Evolutionary conservation across 1,140 invertebrate species (phyloP).

Genomic region (Hyles vespertilio): DNA sequence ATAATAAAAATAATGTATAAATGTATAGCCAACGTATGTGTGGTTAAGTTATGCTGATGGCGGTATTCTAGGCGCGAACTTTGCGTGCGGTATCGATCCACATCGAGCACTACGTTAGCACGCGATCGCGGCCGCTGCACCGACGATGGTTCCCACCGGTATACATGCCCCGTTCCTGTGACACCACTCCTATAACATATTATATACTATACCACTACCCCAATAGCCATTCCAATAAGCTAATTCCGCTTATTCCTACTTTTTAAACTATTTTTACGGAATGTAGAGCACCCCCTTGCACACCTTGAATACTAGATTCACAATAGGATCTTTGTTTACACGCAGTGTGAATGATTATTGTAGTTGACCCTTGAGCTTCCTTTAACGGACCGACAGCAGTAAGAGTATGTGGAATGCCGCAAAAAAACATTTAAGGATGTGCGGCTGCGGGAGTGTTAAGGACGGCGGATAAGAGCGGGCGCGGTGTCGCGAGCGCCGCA

Average conservation of each 20-base stretch:
- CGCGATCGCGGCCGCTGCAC: conserved; percentile 63
- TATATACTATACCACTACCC: no score
- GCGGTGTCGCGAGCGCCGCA: conserved; percentile 63
- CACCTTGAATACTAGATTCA: no score
- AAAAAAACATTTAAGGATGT: conserved; percentile 5
- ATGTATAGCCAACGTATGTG: no score
- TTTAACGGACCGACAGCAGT: background rate
- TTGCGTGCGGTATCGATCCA: conserved; percentile 66
- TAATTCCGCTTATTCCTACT: no score
- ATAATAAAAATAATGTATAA: no score
- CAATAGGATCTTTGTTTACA: no score
- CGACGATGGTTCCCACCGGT: conserved; percentile 32
- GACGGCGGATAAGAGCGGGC: conserved; percentile 44
- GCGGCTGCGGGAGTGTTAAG: conserved; percentile 39
- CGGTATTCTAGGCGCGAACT: conserved; percentile 52
- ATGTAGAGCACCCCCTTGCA: no score
- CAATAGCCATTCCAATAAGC: no score
- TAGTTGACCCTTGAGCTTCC: no score
- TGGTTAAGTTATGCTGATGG: conserved; percentile 5
- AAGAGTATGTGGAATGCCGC: background rate
- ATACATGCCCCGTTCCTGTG: background rate
- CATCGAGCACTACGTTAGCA: conserved; percentile 41
- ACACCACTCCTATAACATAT: no score
- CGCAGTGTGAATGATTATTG: no score
- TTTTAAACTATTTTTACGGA: no score